phyloP scores from a whole-genome alignment of 2,797 vertebrate genomes.

The Lepus townsendii region DNA sequence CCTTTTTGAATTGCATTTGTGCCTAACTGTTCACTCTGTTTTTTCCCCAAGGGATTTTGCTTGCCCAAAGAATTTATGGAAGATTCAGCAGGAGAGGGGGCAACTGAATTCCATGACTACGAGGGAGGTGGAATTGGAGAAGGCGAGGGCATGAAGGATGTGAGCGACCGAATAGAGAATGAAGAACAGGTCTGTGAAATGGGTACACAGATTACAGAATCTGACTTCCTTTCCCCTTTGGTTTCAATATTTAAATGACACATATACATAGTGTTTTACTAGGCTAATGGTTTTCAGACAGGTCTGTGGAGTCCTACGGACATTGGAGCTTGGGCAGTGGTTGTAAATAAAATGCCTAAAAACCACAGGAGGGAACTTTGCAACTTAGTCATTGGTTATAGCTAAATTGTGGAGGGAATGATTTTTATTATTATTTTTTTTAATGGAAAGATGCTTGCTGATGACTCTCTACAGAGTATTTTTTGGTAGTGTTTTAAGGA shows the following conservation, averaged over 20 bases:
- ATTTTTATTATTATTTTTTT: conserved; percentile 28
- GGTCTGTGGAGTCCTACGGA: background rate
- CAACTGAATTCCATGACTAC: conserved; percentile 96
- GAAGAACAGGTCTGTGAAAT: conserved; percentile 94
- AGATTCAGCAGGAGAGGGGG: conserved; percentile 93
- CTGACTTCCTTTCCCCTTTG: background rate
- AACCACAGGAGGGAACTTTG: background rate
- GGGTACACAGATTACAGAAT: background rate
- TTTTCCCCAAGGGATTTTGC: conserved; percentile 95
- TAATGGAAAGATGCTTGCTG: background rate
- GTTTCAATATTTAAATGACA: conserved; percentile 4
- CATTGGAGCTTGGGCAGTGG: background rate
- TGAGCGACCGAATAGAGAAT: conserved; percentile 97
- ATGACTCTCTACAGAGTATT: background rate
- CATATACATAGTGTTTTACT: background rate
- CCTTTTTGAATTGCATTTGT: background rate
- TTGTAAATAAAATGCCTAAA: conserved; percentile 12
- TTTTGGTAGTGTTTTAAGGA: conserved; percentile 41
- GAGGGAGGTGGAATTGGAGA: conserved; percentile 97
- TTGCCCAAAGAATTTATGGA: conserved; percentile 95
- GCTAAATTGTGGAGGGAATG: conserved; percentile 17
- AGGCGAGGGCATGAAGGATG: conserved; percentile 96
- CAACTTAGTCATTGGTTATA: background rate
- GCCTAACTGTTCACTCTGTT: background rate
- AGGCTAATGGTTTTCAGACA: background rate